These are phyloP conservation scores for Amphiprion ocellaris DNA, from an alignment of 2,113 vertebrate species.

Conservation along the genomic window DNA sequence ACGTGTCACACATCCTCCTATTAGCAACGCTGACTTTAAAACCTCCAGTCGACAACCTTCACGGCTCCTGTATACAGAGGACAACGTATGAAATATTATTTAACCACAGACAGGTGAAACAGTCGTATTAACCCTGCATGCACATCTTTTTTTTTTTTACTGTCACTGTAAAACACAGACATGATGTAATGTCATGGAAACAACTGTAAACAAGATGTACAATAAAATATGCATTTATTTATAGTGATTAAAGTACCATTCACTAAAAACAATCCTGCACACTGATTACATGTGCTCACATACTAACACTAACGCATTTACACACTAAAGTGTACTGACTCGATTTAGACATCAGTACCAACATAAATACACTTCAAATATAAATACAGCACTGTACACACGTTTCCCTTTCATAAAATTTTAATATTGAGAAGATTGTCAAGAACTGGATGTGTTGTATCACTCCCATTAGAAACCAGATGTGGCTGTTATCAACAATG, in stretches of 20 bases:
- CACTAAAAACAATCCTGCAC: slow-evolving; percentile 53
- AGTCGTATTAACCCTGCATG: slow-evolving; percentile 2
- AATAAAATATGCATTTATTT: slow-evolving; percentile 84
- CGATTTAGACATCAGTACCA: slow-evolving; percentile 34
- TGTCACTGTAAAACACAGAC: slow-evolving; percentile 1
- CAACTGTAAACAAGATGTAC: slow-evolving; percentile 35
- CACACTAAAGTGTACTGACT: slow-evolving; percentile 25
- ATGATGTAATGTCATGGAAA: not conserved
- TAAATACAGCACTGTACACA: slow-evolving; percentile 75
- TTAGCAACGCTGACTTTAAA: not conserved
- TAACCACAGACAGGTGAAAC: not conserved
- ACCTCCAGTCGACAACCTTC: not conserved
- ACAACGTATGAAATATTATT: not conserved
- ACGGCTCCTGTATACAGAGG: not conserved
- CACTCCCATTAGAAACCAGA: not conserved
- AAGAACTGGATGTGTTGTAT: not conserved
- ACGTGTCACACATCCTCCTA: not conserved
- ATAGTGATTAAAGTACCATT: slow-evolving; percentile 68
- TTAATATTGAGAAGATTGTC: slow-evolving; percentile 59
- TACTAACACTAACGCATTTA: slow-evolving; percentile 49
- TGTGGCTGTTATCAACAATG: not conserved
- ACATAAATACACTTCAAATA: slow-evolving; percentile 68
- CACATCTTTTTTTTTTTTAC: not conserved
- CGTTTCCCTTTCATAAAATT: slow-evolving; percentile 36
- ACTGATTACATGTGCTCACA: slow-evolving; percentile 44